These are phyloP conservation scores for Callyntrura sp. DNA, from an alignment of 2,888 invertebrate species.

Conservation along the genomic window DNA sequence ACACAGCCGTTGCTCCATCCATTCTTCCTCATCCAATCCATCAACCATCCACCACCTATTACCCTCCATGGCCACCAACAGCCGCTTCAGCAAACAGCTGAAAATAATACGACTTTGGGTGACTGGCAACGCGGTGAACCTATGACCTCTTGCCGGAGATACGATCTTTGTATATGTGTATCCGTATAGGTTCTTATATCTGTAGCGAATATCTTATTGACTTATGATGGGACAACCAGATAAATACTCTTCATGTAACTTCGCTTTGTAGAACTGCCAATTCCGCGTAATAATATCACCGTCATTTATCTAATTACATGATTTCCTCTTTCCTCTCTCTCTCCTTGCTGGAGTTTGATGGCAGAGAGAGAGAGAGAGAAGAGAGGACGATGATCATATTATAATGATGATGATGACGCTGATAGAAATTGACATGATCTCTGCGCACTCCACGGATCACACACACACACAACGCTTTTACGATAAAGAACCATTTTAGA, in stretches of 20 bases:
- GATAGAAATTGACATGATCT: conserved; percentile 13
- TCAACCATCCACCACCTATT: no score
- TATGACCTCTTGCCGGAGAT: conserved; percentile 43
- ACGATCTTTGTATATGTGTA: background rate
- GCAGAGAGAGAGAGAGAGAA: no score
- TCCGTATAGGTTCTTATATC: background rate
- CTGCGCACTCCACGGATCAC: background rate
- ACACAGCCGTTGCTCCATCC: no score
- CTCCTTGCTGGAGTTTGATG: background rate
- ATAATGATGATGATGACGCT: background rate
- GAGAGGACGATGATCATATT: no score
- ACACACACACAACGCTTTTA: background rate
- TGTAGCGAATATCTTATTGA: no score
- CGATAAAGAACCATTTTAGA: background rate
- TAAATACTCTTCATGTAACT: no score
- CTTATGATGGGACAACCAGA: no score
- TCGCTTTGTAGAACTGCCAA: no score
- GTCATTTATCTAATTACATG: background rate
- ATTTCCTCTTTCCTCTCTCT: background rate
- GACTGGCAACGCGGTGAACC: background rate
- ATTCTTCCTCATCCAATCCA: no score
- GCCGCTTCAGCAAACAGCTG: background rate
- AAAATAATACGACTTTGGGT: background rate
- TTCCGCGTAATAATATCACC: no score
- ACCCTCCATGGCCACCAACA: no score